These are phyloP conservation scores for Drosophila pseudoananassae DNA, from an alignment of 1,140 invertebrate genomes.

Conservation along the genomic window DNA sequence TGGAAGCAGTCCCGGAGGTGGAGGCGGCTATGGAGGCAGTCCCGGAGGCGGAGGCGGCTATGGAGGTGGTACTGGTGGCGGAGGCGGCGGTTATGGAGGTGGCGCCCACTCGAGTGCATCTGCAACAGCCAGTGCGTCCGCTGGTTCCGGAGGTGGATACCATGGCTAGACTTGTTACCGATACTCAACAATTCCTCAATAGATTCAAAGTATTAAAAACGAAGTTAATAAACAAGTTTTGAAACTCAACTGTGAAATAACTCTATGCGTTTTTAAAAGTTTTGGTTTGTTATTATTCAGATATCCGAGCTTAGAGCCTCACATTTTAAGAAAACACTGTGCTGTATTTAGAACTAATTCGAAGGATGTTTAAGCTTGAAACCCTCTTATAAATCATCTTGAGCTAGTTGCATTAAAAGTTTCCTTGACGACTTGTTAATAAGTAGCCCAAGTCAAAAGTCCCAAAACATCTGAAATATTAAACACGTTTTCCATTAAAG, in stretches of 20 bases:
- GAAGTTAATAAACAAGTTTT: conserved; percentile 40
- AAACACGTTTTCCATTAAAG: not conserved
- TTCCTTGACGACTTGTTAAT: conserved; percentile 4
- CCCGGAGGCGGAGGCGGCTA: conserved; percentile 7
- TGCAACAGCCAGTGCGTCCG: conserved; percentile 14
- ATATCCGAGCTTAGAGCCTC: no score
- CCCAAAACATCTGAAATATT: conserved; percentile 40
- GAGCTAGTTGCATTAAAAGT: conserved; percentile 15
- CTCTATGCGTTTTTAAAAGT: not conserved
- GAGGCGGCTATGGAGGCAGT: conserved; percentile 6
- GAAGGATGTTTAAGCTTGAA: not conserved
- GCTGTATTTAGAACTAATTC: not conserved
- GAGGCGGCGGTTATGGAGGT: conserved; percentile 11
- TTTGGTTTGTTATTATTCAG: no score
- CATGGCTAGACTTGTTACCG: conserved; percentile 18
- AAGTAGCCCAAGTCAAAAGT: conserved; percentile 15
- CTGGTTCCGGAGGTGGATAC: conserved; percentile 36
- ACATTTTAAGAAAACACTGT: not conserved
- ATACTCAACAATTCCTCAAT: conserved; percentile 15
- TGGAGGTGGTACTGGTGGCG: conserved; percentile 8
- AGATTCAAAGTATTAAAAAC: conserved; percentile 47
- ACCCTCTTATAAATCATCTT: not conserved
- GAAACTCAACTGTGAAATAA: not conserved
- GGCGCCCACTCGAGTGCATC: conserved; percentile 27
- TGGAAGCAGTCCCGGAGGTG: conserved; percentile 16